Base-by-base conservation (phyloP, 1,140 invertebrate genomes). In the Scaptomyza pallida region DNA sequence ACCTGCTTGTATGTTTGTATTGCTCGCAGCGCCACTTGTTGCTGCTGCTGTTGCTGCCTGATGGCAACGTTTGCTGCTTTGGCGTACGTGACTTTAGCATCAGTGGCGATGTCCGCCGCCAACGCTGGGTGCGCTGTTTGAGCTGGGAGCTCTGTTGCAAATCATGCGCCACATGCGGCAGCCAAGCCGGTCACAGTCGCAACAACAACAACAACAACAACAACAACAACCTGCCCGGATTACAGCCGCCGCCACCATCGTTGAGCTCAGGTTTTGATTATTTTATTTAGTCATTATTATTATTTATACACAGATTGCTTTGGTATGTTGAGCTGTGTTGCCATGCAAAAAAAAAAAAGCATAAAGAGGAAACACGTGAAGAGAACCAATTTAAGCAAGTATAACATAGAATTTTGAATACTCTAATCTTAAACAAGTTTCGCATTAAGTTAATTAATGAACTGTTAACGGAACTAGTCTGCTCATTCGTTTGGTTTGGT, bases 71-170 rank as follows among this genome's bases (percentile, higher is more conserved):
- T n/a, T 33, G 13, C 40, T 30, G n/a, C n/a, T 26, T 2, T 48
- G 81, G 86, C 78, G 78, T 89, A 89, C 86, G 86, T 89, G 86
- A 89, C 86, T 89, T 75, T 56, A 65, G 79, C 62, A 72, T 72
- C 72, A 54, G 74, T 59, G 70, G 50, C 71, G 72, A 82, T 89
- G 88, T 82, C 81, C 72, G 86, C 81, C 72, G 86, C 64, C 64
- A 41, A 52, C 67, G 50, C 10, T 30, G 13, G 47, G 26, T 33
- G 52, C 55, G 52, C 55, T 69, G 45, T 50, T 9, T 35, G 23
- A 26, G 60, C 51, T 64, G n/a, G n/a, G n/a, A n/a, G n/a, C n/a
- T n/a, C n/a, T n/a, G 71, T 73, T 68, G 70, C 62, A 62, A 54
- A 73, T 59, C 55, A 37, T 45, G 55, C 61, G 63, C 57, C 47